Base-by-base conservation (phyloP, 2,797 vertebrate species). In the Sebastes kiyomatsui region DNA sequence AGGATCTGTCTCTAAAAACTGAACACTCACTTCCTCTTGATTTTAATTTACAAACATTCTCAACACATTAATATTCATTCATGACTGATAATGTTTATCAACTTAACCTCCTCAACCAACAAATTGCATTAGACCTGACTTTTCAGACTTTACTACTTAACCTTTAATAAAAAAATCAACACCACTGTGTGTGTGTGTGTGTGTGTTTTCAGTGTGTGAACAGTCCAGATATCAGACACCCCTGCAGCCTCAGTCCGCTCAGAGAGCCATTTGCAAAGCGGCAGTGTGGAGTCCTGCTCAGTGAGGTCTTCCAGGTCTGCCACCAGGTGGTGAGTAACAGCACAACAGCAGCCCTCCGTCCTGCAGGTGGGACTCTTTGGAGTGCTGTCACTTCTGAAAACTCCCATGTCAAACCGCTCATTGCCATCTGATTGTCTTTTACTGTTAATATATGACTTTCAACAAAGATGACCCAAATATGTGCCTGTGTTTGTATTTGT, bases 241-340 rank as follows among this genome's bases (percentile, higher is more conserved):
- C 97, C 0, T 99, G 98, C 93, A 95, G 93, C 76, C 90, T 98
- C 90, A 98, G 96, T 86, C 98, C 98, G 4, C 95, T 98, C 28
- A 95, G 97, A 83, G 98, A 99, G 77, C 96, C 97, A 0, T 99
- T 97, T 93, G 98, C 98, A 73, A 99, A 98, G 94, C 97, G 96
- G 65, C 97, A 96, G 75, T 99, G 98, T 87, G 95, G 94, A 8
- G 93, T 99, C 67, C 93, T 99, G 80, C 95, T 99, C 64, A 94
- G 97, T 12, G 97, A 98, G 88, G 94, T 97, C 75, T 99, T 99
- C 92, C 97, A 98, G 92, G 95, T 94, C 94, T 99, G 98, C 95
- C 98, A 99, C 92, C 96, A 97, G 1, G 97, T 99, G 97, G 98
- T 99, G 92, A 98, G 97, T 97, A 13, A 7, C 20, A 18, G 42